Conservation (phyloP, 2,113 vertebrate genomes). For the Gorsachius goisagi region DNA sequence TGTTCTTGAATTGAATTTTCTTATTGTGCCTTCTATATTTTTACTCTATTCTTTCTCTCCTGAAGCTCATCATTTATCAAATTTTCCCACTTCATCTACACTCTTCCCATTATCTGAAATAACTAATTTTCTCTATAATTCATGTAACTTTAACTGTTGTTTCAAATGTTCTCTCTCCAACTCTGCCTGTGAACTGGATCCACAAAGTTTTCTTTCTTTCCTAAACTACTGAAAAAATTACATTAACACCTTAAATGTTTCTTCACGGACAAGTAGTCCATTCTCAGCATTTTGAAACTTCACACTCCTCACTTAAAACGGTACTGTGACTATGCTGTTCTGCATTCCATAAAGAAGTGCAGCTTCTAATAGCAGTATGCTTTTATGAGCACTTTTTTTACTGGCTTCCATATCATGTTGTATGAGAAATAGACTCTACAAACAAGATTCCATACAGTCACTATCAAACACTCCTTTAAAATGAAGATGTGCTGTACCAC, state of each 20-base stretch:
- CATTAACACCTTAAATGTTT: background rate
- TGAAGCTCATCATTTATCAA: background rate
- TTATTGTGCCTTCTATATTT: background rate
- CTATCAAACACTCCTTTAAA: background rate
- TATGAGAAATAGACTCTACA: background rate
- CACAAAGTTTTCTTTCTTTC: background rate
- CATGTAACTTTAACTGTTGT: background rate
- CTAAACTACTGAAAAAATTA: background rate
- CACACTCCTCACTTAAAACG: background rate
- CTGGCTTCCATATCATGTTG: background rate
- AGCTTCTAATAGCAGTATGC: background rate
- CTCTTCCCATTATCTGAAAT: background rate
- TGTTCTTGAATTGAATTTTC: background rate
- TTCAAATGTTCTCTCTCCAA: background rate
- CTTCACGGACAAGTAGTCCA: background rate
- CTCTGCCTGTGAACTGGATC: background rate
- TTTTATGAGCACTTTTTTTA: background rate
- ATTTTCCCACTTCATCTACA: background rate
- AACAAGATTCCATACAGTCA: background rate
- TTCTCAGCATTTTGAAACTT: background rate
- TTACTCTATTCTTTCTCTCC: background rate
- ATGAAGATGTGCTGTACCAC: background rate
- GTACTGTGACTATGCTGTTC: background rate
- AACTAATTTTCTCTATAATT: background rate
- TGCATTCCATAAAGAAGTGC: background rate